Evolutionary conservation across 2,113 vertebrate species (phyloP).

Genomic region (Chloebia gouldiae): DNA sequence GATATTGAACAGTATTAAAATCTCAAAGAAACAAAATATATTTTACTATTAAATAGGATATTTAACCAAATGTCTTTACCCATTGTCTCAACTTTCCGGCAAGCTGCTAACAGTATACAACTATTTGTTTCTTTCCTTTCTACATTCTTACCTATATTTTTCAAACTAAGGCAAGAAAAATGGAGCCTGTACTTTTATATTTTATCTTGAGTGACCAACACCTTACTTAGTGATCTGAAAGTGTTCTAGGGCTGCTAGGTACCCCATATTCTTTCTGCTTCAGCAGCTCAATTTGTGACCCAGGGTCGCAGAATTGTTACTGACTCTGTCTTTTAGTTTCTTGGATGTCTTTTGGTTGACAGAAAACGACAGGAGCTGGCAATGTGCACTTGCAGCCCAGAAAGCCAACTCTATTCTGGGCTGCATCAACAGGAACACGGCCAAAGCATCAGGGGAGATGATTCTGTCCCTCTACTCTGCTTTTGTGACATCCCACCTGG

Average conservation of each 20-base stretch:
- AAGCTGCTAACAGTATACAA: not conserved
- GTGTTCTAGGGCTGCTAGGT: not conserved
- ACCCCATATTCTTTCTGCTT: not conserved
- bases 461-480: not conserved
- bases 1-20: not conserved
- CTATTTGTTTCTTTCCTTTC: not conserved
- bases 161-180: not conserved
- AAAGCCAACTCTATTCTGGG: not conserved
- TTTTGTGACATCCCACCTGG: not conserved
- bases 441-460: not conserved
- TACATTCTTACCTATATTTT: not conserved
- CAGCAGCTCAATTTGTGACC: not conserved
- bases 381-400: not conserved
- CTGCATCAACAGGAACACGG: not conserved
- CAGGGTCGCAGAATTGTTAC: not conserved
- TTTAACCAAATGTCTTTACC: not conserved
- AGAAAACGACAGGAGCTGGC: fast-evolving
- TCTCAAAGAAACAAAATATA: not conserved
- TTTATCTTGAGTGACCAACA: not conserved
- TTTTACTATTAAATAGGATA: not conserved
- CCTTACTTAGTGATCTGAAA: not conserved
- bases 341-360: not conserved
- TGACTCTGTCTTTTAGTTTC: not conserved
- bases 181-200: not conserved
- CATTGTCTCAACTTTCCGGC: not conserved